Percentiles rank a stretch among this genome's conserved stretches.
These are phyloP conservation scores for Petrolisthes cinctipes DNA, from an alignment of 2,888 invertebrate genomes.

Conservation along the genomic window DNA sequence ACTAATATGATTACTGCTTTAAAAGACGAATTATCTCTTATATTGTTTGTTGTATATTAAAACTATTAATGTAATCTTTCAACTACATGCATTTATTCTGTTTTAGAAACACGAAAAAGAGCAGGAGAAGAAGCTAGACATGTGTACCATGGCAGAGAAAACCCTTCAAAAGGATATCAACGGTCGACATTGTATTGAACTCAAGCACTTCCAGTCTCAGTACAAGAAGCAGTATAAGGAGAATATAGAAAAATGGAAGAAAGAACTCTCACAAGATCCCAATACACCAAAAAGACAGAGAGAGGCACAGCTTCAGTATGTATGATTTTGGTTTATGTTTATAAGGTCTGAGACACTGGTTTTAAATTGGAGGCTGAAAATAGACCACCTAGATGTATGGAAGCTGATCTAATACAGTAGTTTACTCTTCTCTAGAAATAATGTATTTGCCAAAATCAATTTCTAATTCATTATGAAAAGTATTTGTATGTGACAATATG, in stretches of 20 bases:
- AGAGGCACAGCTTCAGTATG: slow-evolving; percentile 87
- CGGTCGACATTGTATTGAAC: slow-evolving; percentile 73
- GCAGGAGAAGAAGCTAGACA: slow-evolving; percentile 63
- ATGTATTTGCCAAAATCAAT: no score
- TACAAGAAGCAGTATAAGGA: slow-evolving; percentile 95
- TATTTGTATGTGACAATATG: no score
- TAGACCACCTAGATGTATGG: no score
- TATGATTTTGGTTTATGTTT: slow-evolving; percentile 61
- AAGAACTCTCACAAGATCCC: slow-evolving; percentile 90
- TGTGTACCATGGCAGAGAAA: slow-evolving; percentile 43
- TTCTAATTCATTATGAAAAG: no score
- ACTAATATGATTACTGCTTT: not conserved
- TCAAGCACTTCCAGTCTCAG: slow-evolving; percentile 90
- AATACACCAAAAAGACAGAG: slow-evolving; percentile 91
- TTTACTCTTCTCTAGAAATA: no score
- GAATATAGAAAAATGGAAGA: slow-evolving; percentile 96
- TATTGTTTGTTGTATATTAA: no score
- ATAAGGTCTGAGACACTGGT: no score
- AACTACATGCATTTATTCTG: not conserved
- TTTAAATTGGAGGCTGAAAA: no score
- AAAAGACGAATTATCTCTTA: no score
- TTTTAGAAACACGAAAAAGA: slow-evolving; percentile 65
- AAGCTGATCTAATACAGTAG: no score
- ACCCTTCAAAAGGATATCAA: slow-evolving; percentile 45
- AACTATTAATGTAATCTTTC: no score